Evolutionary conservation across 2,113 vertebrate genomes (phyloP).

Genomic region (Salvelinus namaycush): DNA sequence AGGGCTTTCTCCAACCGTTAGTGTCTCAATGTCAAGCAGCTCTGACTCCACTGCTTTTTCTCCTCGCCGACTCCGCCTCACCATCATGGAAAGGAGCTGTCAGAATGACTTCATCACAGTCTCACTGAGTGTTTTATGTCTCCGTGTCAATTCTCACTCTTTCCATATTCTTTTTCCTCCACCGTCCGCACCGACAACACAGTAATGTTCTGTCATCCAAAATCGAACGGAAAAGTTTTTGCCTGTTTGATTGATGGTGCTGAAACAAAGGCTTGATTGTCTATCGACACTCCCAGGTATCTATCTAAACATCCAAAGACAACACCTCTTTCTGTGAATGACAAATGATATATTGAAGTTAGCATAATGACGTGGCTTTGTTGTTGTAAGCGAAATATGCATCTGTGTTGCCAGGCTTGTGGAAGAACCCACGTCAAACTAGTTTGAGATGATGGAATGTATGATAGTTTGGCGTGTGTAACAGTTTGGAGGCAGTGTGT

Average conservation of each 20-base stretch:
- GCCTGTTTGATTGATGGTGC: neutral
- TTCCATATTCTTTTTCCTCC: conserved; percentile 47
- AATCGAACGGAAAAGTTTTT: neutral
- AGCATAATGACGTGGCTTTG: conserved; percentile 35
- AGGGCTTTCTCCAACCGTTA: conserved; percentile 38
- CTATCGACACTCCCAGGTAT: neutral
- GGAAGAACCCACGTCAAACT: conserved; percentile 65
- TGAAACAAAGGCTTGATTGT: conserved; percentile 7
- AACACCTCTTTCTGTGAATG: conserved; percentile 18
- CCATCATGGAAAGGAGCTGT: conserved; percentile 67
- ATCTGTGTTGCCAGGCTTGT: conserved; percentile 47
- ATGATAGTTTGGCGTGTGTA: conserved; percentile 38
- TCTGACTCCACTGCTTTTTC: conserved; percentile 23
- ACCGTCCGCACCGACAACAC: conserved; percentile 21
- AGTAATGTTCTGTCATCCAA: conserved; percentile 19
- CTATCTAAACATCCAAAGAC: conserved; percentile 24
- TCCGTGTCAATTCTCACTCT: conserved; percentile 53
- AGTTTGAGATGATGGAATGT: conserved; percentile 64
- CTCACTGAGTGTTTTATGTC: conserved; percentile 64
- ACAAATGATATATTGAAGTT: conserved; percentile 47
- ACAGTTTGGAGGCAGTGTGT: too few species aligned
- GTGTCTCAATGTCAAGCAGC: conserved; percentile 36
- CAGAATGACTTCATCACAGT: conserved; percentile 59
- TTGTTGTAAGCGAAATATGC: conserved; percentile 53
- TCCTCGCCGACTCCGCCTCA: conserved; percentile 23